Evolutionary conservation across 2,797 vertebrate species (phyloP).

Genomic region (Falco novaeseelandiae): DNA sequence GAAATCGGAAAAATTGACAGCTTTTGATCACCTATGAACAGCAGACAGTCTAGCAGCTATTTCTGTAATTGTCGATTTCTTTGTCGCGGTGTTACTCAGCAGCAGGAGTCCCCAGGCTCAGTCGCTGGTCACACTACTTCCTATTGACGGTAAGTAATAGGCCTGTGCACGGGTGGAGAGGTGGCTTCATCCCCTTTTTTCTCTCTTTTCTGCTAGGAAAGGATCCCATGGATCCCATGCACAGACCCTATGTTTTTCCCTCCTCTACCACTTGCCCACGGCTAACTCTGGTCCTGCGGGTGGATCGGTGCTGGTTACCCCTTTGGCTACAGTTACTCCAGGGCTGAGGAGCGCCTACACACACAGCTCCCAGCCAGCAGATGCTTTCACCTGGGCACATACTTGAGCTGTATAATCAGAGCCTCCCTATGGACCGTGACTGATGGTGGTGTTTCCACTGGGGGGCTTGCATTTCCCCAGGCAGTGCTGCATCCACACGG

Average conservation of each 20-base stretch:
- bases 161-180: background rate
- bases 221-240: rapidly evolving
- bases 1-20: background rate
- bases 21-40: background rate
- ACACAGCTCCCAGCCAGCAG: background rate
- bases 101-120: background rate
- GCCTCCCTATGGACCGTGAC: rapidly evolving
- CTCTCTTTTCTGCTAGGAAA: background rate
- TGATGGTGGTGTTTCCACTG: rapidly evolving
- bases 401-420: rapidly evolving
- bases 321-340: background rate
- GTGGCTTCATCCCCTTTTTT: background rate
- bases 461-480: background rate
- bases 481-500: rapidly evolving
- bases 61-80: background rate
- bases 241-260: background rate
- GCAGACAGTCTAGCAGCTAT: background rate
- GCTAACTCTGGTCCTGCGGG: background rate
- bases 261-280: rapidly evolving
- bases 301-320: background rate
- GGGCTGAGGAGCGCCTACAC: background rate
- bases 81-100: background rate
- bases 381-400: background rate
- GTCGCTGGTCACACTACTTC: background rate
- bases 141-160: background rate